Conservation (phyloP, 2,113 vertebrate genomes). For the Cynocephalus volans region DNA sequence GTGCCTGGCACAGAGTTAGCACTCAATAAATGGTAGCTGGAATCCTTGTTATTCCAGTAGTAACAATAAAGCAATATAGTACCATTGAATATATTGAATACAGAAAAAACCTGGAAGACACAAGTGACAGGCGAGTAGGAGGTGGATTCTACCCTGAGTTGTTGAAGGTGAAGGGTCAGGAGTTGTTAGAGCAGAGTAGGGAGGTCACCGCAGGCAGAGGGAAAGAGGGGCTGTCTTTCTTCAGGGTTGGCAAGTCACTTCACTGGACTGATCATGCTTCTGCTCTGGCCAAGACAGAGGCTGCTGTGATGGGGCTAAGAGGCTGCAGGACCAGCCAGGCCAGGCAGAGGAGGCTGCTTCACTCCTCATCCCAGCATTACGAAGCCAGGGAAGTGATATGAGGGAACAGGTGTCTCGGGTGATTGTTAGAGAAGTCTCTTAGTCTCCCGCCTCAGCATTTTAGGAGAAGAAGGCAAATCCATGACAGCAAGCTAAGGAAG, state of each 20-base stretch:
- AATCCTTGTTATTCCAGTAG: neutral
- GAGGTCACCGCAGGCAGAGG: neutral
- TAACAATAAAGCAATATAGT: neutral
- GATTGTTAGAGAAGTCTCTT: neutral
- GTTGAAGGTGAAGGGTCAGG: neutral
- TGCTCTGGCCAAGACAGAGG: neutral
- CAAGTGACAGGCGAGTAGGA: neutral
- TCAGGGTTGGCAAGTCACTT: neutral
- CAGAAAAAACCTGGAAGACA: neutral
- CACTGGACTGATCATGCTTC: neutral
- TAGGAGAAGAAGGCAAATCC: conserved; percentile 18
- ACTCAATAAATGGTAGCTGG: neutral
- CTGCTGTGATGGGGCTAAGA: neutral
- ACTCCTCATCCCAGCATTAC: neutral
- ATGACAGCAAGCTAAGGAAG: neutral
- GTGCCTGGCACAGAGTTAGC: neutral
- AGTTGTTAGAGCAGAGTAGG: neutral
- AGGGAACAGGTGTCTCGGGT: neutral
- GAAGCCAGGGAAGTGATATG: neutral
- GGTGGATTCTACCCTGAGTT: neutral
- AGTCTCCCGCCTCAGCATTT: neutral
- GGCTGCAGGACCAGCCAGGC: neutral
- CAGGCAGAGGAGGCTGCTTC: neutral
- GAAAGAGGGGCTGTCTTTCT: neutral
- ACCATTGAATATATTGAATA: neutral